Conservation (phyloP, 2,888 invertebrate genomes). For the Caenorhabditis panamensis region DNA sequence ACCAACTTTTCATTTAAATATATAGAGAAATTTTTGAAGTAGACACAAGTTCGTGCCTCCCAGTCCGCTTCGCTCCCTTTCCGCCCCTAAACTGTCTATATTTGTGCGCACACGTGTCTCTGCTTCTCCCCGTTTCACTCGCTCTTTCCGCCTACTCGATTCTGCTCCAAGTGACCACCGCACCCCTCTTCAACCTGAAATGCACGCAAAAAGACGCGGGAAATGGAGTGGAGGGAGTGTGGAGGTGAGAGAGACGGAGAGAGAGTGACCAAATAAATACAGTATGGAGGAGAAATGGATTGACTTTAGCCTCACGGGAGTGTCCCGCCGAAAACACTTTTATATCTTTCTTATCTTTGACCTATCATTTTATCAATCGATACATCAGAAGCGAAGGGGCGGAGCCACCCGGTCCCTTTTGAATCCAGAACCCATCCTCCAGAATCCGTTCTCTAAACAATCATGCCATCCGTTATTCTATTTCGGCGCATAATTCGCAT, state of each 20-base stretch:
- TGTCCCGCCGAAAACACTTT: constrained; percentile 1
- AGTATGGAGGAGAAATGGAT: constrained; percentile 10
- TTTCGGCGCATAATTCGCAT: constrained; percentile 16
- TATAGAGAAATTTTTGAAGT: constrained; percentile 11
- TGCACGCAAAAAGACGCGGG: background rate
- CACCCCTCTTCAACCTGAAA: constrained; percentile 41
- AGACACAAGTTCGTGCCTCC: constrained; percentile 23
- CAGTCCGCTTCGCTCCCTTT: background rate
- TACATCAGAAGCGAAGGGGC: too few relatives aligned
- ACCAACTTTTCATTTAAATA: constrained; percentile 7
- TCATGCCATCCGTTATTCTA: constrained; percentile 2
- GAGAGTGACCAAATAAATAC: constrained; percentile 44
- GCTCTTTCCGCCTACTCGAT: constrained; percentile 12
- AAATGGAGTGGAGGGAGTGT: background rate
- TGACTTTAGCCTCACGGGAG: background rate
- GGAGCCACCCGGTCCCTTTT: too few relatives aligned
- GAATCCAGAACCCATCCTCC: too few relatives aligned
- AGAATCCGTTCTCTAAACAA: background rate
- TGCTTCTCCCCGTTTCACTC: constrained; percentile 15
- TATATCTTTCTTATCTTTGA: constrained; percentile 6
- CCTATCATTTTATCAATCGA: background rate
- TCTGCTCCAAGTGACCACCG: constrained; percentile 43
- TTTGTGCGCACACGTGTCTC: constrained; percentile 39
- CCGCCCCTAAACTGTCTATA: constrained; percentile 41
- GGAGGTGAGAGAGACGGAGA: background rate